Evolutionary conservation across 2,113 vertebrate species (phyloP), one percentile per base, ranked within the genome.

Genomic region (Laterallus jamaicensis): DNA sequence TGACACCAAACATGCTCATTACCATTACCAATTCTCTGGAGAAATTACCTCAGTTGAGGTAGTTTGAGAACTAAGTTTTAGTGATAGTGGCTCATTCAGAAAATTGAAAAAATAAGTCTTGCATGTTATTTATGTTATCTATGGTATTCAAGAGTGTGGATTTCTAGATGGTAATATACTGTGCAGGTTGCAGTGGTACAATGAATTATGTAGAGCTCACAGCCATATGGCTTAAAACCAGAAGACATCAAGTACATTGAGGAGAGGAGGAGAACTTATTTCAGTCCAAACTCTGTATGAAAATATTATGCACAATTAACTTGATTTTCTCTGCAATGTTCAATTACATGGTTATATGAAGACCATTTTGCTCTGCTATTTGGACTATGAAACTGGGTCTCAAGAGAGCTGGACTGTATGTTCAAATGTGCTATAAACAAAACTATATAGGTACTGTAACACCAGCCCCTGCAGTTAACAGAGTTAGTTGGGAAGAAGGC

Each of bases 231-330:
- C 56, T 86, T 44, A 60, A 85, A 88, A 79, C 20, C 67, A 69
- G 66, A 80, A 68, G 78, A 95, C 21, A 25, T 14, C 42, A 71
- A 54, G 60, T 60, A 52, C 79, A 6, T 28, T 86, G 76, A 42
- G 76, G 79, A 95, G 81, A 93, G 60, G 80, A 70, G 91, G 52
- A 84, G 82, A 93, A 84, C 76, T 80, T 93, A 67, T 9, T 95
- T 81, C 11, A 24, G 75, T 93, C 85, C 62, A 40, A 88, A 86
- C 69, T 90, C 80, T 78, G 16, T 94, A 31, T 75, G 80, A 95
- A 97, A 96, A 93, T 96, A 96, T 88, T 90, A 93, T 92, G 93
- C 88, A 50, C 71, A 94, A 97, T 96, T 96, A 96, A 94, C 88
- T 96, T 95, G 88, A 96, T 97, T 97, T 94, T 90, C 78, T 88